Conservation (phyloP, 2,888 invertebrate species). For the Hypomecis punctinalis region DNA sequence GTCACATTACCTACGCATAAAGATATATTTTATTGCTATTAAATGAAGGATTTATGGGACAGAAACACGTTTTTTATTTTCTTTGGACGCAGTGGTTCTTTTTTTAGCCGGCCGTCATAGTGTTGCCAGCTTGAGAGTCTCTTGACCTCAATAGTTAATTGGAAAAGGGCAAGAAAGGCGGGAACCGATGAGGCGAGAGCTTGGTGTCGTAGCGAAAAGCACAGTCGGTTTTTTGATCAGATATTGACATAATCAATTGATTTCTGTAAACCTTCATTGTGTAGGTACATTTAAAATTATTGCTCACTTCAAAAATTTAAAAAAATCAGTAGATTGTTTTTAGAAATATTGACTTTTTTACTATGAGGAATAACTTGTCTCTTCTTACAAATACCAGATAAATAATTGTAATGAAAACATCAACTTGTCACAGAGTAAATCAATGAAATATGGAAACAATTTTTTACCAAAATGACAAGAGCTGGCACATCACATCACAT, state of each 20-base stretch:
- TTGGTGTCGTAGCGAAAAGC: slow-evolving; percentile 21
- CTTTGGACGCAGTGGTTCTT: slow-evolving; percentile 27
- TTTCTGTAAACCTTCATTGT: too few species aligned
- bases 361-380: too few species aligned
- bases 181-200: slow-evolving; percentile 31
- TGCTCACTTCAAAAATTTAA: too few species aligned
- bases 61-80: slow-evolving; percentile 22
- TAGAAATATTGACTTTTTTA: too few species aligned
- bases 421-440: too few species aligned
- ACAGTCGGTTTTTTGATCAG: slow-evolving; percentile 12
- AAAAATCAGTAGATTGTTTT: too few species aligned
- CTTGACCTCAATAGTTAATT: slow-evolving; percentile 46
- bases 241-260: slow-evolving; percentile 1
- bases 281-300: too few species aligned
- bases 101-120: slow-evolving; percentile 38
- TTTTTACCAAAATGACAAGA: too few species aligned
- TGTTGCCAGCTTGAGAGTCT: slow-evolving; percentile 35
- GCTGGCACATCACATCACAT: too few species aligned
- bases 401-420: too few species aligned
- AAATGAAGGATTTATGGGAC: slow-evolving; percentile 32
- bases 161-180: slow-evolving; percentile 40
- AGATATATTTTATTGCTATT: slow-evolving; percentile 35
- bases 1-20: slow-evolving; percentile 30
- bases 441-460: too few species aligned
- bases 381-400: too few species aligned